Evolutionary conservation across 2,113 vertebrate genomes (phyloP), one percentile per base, ranked within the genome.

Genomic region (Tringa solitaria): DNA sequence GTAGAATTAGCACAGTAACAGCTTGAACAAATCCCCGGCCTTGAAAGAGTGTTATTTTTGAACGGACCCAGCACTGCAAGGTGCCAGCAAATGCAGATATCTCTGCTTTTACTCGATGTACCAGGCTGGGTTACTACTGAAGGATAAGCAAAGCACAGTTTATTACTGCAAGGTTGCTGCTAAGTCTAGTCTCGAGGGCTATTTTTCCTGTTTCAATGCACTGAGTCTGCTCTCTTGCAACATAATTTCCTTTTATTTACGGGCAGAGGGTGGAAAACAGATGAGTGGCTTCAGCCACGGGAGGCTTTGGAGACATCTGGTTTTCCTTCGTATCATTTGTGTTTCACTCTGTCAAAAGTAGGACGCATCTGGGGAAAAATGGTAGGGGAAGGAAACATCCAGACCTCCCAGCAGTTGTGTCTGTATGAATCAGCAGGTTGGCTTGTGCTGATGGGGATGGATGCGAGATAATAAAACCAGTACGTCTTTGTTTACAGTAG

Each of bases 271-370:
- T 0, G 0, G 35, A 74, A 46, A 64, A 65, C 6, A 48, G 33
- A 69, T 89, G 48, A 87, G n/a, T 86, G 64, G 32, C 74, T 69
- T 56, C 69, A 84, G 83, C 69, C 69, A 22, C 30, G 54, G 81
- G 39, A 87, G 67, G 27, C 61, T 90, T 92, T 87, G 57, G 73
- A 88, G 75, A 63, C 30, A 33, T 70, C n/a, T 94, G 82, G 8
- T 70, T 92, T 84, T 87, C 56, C n/a, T 69, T 74, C 53, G 26
- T 50, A 33, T 48, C 9, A 1, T 88, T 90, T 92, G 35, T 95
- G 35, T 96, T 94, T 37, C 41, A 39, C 26, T 82, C 50, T 91
- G 45, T 91, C 50, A 57, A 77, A 96, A 95, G 87, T 60, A 89
- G 95, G 64, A 90, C 75, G 63, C 72, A 92, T 73, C 41, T 86